phyloP scores from a whole-genome alignment of 2,113 vertebrate species.

The Pomatorhinus ruficollis region DNA sequence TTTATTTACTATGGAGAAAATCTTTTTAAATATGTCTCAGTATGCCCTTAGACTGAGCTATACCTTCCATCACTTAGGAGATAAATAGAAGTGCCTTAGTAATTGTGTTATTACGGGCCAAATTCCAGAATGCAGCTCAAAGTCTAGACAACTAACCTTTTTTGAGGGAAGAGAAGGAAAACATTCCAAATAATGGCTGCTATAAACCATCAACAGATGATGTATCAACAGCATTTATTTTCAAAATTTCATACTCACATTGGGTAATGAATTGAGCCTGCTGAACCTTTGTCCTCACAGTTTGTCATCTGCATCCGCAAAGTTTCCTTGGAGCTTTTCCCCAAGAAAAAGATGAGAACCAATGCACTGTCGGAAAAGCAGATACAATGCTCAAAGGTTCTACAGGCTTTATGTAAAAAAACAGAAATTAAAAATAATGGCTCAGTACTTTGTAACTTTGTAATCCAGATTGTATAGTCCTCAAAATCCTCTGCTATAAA shows the following conservation, averaged over 20 bases:
- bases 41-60: neutral
- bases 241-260: neutral
- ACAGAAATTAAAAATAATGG: neutral
- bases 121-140: neutral
- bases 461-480: neutral
- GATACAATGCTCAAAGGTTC: neutral
- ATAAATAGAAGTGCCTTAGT: neutral
- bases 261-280: neutral
- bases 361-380: neutral
- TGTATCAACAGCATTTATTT: neutral
- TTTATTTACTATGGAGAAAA: neutral
- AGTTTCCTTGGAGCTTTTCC: neutral
- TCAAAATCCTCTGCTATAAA: neutral
- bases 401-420: neutral
- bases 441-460: neutral
- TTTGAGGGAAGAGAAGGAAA: neutral
- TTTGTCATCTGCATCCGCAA: neutral
- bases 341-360: neutral
- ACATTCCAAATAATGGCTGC: neutral
- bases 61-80: neutral
- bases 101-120: neutral
- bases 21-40: neutral
- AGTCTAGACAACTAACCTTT: neutral
- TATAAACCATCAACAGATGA: neutral
- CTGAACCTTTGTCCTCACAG: neutral